phyloP scores from a whole-genome alignment of 1,140 invertebrate genomes.

The Caenorhabditis brenneri region DNA sequence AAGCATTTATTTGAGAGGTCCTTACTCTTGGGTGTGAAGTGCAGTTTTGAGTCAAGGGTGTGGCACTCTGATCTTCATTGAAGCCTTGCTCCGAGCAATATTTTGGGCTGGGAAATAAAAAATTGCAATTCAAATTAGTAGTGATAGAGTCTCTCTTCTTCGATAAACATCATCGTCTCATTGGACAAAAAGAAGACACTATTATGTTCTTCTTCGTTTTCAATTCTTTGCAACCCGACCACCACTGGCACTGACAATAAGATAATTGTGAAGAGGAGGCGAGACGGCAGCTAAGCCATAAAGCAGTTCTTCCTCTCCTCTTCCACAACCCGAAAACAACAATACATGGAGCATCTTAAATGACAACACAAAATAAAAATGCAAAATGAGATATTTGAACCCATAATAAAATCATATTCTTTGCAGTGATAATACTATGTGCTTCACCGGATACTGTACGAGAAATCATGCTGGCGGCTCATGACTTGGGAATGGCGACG shows the following conservation, averaged over 20 bases:
- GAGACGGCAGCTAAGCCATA: conserved; percentile 18
- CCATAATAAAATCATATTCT: background rate
- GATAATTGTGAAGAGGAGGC: conserved; percentile 1
- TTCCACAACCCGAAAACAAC: background rate
- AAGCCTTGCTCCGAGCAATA: too few relatives aligned
- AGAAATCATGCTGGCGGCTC: conserved; percentile 84
- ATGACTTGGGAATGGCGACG: conserved; percentile 84
- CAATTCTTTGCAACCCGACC: too few relatives aligned
- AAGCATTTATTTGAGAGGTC: conserved; percentile 1
- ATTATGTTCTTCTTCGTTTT: background rate
- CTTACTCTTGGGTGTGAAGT: background rate
- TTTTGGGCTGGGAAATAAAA: too few relatives aligned
- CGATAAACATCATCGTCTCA: background rate
- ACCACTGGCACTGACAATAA: background rate
- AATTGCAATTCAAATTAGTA: conserved; percentile 30
- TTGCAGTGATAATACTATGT: conserved; percentile 88
- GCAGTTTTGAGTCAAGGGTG: background rate
- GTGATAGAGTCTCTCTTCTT: background rate
- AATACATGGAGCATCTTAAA: too few relatives aligned
- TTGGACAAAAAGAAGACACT: background rate
- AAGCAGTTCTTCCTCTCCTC: conserved; percentile 2
- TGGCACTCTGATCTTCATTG: too few relatives aligned
- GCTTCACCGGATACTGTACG: conserved; percentile 85
- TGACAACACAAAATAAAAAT: background rate
- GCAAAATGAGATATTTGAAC: background rate